Evolutionary conservation across 2,888 invertebrate genomes (phyloP), one percentile per base, ranked within the genome.

Genomic region (Allygus modestus): DNA sequence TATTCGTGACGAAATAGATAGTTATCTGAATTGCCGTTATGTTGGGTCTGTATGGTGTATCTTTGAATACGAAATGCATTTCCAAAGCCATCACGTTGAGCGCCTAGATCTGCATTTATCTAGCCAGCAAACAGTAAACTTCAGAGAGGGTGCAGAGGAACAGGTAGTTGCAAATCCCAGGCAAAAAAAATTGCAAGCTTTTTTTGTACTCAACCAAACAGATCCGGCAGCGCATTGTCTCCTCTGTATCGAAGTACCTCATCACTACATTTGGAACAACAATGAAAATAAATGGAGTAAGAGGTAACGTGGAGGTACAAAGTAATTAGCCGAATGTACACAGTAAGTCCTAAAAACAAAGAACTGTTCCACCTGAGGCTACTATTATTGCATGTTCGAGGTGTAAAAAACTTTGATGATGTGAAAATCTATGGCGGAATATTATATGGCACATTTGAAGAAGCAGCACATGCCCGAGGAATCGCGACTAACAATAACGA

Each of bases 331-430:
- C 2, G 58, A 61, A 17, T 81, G 26, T 58, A 81, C 43, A 58
- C 58, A 15, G 15, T 81, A 26, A 81, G 31, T 33, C 81, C 61
- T 15, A 81, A 58, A 81, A 31, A 81, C 81, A 28, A 28, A 28
- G 43, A 58, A 61, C 54, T 58, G 15, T 58, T 81, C 31, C 33
- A 58, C 54, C 37, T 37, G 11, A 51, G 51, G 17, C 51, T 51
- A 9, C 51, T 17, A 2, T 51, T 17, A 51, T 82, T 31, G 33
- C 73, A 73, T 33, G 73, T 73, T 33, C 26, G 58, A 15, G 81
- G 81, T 12, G 28, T 33, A 28, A 81, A 12, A 28, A 28, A 54
- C 26, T 58, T 81, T 17, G 28, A 81, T 31, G 33, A 73, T 73
- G 33, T 31, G 17, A 26, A 31, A 73, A 28, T 4, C 7, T 73